Evolutionary conservation across 1,140 invertebrate species (phyloP).

Genomic region (Nymphalis io): DNA sequence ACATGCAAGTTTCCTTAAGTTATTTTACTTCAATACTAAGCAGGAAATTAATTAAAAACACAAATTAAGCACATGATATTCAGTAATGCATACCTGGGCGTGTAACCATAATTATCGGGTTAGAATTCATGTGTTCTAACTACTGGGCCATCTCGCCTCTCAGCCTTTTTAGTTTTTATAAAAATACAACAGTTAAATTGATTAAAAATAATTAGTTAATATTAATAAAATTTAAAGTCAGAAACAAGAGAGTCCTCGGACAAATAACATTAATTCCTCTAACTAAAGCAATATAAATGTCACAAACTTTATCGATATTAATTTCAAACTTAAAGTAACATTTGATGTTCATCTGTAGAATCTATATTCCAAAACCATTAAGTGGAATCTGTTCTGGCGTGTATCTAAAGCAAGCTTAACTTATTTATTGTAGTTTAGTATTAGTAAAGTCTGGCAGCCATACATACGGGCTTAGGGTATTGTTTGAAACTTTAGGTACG

Average conservation of each 20-base stretch:
- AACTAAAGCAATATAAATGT: slow-evolving; percentile 33
- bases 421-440: slow-evolving; percentile 16
- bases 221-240: too few species aligned
- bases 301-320: slow-evolving; percentile 29
- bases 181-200: too few species aligned
- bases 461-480: neutral
- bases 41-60: too few species aligned
- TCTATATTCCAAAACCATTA: slow-evolving; percentile 18
- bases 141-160: too few species aligned
- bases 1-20: too few species aligned
- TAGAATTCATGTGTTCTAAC: too few species aligned
- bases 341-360: slow-evolving; percentile 13
- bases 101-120: too few species aligned
- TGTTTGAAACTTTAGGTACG: slow-evolving; percentile 1
- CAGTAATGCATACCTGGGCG: too few species aligned
- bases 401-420: slow-evolving; percentile 5
- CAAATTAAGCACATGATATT: too few species aligned
- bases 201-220: too few species aligned
- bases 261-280: slow-evolving; percentile 32
- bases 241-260: slow-evolving; percentile 4
- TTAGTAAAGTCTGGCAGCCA: neutral
- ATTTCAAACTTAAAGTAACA: slow-evolving; percentile 16
- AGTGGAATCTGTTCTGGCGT: slow-evolving; percentile 4
- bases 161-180: too few species aligned
- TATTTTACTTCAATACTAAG: too few species aligned